Percentiles rank a stretch among this genome's conserved stretches.
Evolutionary conservation across 2,113 vertebrate species (phyloP).

Genomic region (Nycticryphes semicollaris): DNA sequence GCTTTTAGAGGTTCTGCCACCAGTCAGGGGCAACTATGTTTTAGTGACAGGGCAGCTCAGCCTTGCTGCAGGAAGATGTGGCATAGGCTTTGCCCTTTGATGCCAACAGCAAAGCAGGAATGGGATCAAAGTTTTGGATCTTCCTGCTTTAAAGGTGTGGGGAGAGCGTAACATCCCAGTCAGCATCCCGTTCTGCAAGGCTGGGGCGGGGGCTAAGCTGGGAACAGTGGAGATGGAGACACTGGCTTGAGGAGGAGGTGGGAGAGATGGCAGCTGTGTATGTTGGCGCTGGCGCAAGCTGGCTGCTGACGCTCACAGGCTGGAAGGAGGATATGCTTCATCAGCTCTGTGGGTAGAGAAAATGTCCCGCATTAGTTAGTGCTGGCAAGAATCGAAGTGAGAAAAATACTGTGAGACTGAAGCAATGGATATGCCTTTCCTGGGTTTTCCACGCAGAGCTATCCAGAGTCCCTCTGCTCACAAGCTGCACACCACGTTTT

Average conservation of each 20-base stretch:
- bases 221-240: accelerated
- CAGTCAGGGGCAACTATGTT: not conserved
- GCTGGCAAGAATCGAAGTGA: not conserved
- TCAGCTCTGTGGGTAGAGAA: conserved; percentile 42
- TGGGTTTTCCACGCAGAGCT: not conserved
- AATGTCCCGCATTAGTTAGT: conserved; percentile 13
- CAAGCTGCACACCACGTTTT: not conserved
- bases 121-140: not conserved
- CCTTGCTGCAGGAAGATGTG: not conserved
- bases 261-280: not conserved
- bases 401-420: not conserved
- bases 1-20: not conserved
- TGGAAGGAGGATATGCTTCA: conserved; percentile 18
- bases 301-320: not conserved
- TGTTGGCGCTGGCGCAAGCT: not conserved
- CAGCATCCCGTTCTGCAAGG: not conserved
- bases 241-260: not conserved
- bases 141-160: not conserved
- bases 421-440: not conserved
- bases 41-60: not conserved
- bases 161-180: not conserved
- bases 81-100: not conserved
- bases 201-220: not conserved
- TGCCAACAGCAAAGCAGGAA: not conserved
- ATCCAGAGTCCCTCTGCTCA: not conserved